Conservation (phyloP, 1,140 invertebrate species). For the Pollicipes pollicipes region DNA sequence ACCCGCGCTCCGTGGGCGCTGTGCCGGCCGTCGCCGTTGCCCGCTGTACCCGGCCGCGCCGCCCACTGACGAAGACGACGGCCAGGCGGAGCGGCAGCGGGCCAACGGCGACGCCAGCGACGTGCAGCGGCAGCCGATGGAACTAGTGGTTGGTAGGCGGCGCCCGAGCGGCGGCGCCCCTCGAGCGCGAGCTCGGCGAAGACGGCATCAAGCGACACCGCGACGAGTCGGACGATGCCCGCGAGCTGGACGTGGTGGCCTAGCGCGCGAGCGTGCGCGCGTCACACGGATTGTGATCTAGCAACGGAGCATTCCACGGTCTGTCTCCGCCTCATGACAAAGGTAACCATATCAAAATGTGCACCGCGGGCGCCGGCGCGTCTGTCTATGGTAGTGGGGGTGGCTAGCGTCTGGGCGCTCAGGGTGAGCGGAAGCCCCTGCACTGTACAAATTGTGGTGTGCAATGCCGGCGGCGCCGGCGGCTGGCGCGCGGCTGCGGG, state of each 20-base stretch:
- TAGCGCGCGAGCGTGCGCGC: background rate
- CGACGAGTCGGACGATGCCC: background rate
- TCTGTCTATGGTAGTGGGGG: background rate
- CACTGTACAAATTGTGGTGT: background rate
- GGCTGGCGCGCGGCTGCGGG: too few relatives aligned
- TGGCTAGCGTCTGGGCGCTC: too few relatives aligned
- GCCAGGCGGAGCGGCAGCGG: background rate
- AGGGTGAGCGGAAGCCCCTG: background rate
- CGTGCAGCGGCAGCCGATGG: constrained; percentile 4
- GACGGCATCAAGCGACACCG: background rate
- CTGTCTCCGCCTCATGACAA: background rate
- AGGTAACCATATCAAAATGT: background rate
- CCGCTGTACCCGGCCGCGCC: background rate
- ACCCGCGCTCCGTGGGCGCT: background rate
- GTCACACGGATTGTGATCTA: background rate
- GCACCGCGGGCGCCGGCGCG: too few relatives aligned
- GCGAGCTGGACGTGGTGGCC: constrained; percentile 6
- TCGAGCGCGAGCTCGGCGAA: background rate
- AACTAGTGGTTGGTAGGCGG: constrained; percentile 2
- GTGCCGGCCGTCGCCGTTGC: background rate
- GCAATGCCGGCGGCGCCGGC: background rate
- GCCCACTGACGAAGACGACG: background rate
- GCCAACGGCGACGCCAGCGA: background rate
- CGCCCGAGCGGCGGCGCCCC: background rate
- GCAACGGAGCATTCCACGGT: background rate